Base-by-base conservation (phyloP, 2,888 invertebrate species). In the Clistopyga incitator region DNA sequence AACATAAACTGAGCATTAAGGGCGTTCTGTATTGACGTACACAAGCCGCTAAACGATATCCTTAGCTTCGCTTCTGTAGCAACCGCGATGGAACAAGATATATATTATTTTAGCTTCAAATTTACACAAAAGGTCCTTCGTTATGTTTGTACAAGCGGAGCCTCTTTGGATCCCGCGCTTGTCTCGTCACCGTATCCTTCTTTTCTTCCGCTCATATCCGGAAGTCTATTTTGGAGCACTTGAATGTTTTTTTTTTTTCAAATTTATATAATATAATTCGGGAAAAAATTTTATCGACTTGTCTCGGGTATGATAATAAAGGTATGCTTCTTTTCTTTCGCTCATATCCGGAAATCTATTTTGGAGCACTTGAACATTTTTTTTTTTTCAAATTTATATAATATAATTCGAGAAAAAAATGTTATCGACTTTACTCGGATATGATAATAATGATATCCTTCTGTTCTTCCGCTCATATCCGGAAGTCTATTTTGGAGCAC, bases 111-210 rank as follows among this genome's bases (percentile, higher is more conserved):
- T 90, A 90, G 90, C 88, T 81, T 90, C 68, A 29, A 85, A 89
- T 90, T 90, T 89, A 90, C 87, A 89, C 88, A 90, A 90, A 90
- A 86, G 88, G 87, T 88, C 89, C 90, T 90, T 89, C 85, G 64
- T 71, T 52, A 29, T 83, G 79, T 83, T 83, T 80, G 67, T 76
- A 83, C 80, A 83, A 83, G 83, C 88, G 86, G 87, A 87, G 78
- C 74, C 82, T 87, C 86, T 87, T 89, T 86, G 87, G 87, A 86
- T 87, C 87, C 88, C 75, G 83, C 86, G 87, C 86, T 76, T 78
- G 78, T 88, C 87, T 85, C 87, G 72, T 84, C 84, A 83, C 85
- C 84, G 84, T 88, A 86, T 87, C 84, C 74, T 65, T 83, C 68
- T 80, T 34, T 71, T 82, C 72, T 70, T 78, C 80, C 82, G 59